These are phyloP conservation scores for Diorhabda elongata DNA, from an alignment of 1,140 invertebrate species.

Conservation along the genomic window DNA sequence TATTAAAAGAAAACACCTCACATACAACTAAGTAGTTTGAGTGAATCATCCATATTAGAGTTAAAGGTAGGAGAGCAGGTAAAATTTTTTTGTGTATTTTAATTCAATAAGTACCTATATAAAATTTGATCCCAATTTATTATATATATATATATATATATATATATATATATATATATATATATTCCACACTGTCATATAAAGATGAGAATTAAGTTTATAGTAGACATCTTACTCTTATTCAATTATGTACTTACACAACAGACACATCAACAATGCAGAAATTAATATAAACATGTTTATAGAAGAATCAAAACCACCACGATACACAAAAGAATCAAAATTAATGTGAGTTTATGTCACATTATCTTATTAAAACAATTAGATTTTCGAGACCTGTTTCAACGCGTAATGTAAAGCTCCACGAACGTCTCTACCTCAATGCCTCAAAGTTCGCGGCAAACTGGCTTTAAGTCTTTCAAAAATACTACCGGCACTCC, in stretches of 20 bases:
- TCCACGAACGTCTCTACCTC: slow-evolving; percentile 10
- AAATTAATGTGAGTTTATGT: slow-evolving; percentile 11
- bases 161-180: no score
- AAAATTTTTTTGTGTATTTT: no score
- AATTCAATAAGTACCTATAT: no score
- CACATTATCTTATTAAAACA: neutral
- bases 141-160: no score
- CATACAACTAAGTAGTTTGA: no score
- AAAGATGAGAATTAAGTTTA: no score
- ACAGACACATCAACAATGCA: neutral
- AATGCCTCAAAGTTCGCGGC: slow-evolving; percentile 14
- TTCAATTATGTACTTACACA: neutral
- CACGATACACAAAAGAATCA: slow-evolving; percentile 6
- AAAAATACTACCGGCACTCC: neutral
- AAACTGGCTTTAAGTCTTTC: slow-evolving; percentile 19
- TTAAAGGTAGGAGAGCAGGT: no score
- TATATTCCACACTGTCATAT: no score
- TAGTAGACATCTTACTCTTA: no score
- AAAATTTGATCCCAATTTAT: no score
- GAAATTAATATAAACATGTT: neutral
- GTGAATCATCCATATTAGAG: no score
- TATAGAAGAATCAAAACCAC: neutral
- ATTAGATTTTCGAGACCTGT: slow-evolving; percentile 1
- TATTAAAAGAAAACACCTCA: no score
- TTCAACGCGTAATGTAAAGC: slow-evolving; percentile 1